phyloP scores from a whole-genome alignment of 2,113 vertebrate genomes.

The Lichenostomus cassidix region DNA sequence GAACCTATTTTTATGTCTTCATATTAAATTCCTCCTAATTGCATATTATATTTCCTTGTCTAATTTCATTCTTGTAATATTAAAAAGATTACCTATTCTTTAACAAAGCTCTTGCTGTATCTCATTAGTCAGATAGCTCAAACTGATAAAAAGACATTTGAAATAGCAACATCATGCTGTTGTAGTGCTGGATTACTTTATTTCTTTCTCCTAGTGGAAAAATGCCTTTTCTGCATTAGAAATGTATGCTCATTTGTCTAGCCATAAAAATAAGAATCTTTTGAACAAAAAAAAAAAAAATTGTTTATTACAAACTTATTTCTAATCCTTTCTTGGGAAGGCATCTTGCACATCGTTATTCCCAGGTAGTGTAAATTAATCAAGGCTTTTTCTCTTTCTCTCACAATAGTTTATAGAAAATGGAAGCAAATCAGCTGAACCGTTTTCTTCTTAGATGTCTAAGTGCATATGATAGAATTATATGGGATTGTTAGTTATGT shows the following conservation, averaged over 20 bases:
- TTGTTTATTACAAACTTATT: background rate
- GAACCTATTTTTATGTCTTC: background rate
- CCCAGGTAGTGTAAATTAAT: background rate
- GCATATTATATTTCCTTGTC: background rate
- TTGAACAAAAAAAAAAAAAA: background rate
- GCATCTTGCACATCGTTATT: background rate
- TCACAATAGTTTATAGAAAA: background rate
- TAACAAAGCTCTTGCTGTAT: background rate
- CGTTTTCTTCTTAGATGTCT: background rate
- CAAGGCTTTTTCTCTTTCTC: background rate
- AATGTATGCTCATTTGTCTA: background rate
- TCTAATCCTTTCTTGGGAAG: conserved; percentile 15
- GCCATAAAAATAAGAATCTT: background rate
- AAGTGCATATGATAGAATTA: background rate
- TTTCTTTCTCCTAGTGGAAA: background rate
- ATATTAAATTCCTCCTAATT: background rate
- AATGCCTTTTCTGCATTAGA: background rate
- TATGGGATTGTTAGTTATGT: background rate
- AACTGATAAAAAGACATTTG: background rate
- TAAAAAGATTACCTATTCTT: background rate
- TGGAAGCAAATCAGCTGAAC: background rate
- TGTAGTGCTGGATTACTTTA: background rate
- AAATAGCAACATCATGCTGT: background rate
- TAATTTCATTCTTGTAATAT: background rate
- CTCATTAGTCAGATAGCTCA: conserved; percentile 8